Evolutionary conservation across 2,888 invertebrate species (phyloP).

Genomic region (Hemithea aestivaria): DNA sequence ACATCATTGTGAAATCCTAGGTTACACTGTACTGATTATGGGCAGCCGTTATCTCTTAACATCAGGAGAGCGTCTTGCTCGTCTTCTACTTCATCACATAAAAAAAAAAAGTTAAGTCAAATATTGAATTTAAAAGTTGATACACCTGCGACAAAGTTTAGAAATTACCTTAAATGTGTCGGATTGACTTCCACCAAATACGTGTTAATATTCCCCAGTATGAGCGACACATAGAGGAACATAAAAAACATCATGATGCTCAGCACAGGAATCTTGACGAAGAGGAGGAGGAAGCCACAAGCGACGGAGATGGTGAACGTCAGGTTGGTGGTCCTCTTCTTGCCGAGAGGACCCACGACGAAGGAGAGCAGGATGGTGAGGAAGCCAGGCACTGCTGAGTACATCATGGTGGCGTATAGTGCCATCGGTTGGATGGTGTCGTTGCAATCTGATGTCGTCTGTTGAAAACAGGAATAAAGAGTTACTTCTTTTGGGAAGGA

Average conservation of each 20-base stretch:
- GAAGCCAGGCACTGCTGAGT: conserved; percentile 45
- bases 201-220: conserved; percentile 59
- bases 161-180: conserved; percentile 55
- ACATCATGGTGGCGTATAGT: conserved; percentile 57
- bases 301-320: conserved; percentile 42
- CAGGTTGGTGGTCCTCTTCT: conserved; percentile 45
- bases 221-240: conserved; percentile 54
- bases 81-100: no score
- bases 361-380: conserved; percentile 50
- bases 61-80: no score
- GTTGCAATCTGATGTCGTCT: conserved; percentile 47
- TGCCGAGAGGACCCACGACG: conserved; percentile 50
- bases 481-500: no score
- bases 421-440: conserved; percentile 47
- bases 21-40: no score
- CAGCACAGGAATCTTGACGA: conserved; percentile 47
- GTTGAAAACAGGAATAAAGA: conserved; percentile 24
- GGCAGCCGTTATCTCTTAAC: no score
- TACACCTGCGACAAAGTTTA: no score
- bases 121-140: no score
- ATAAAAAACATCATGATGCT: conserved; percentile 56
- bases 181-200: conserved; percentile 64
- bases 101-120: no score
- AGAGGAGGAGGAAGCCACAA: conserved; percentile 45
- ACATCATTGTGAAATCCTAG: no score